Percentiles rank a stretch among this genome's conserved stretches.
Conservation (phyloP, 1,140 invertebrate genomes). For the Streblospio benedicti region DNA sequence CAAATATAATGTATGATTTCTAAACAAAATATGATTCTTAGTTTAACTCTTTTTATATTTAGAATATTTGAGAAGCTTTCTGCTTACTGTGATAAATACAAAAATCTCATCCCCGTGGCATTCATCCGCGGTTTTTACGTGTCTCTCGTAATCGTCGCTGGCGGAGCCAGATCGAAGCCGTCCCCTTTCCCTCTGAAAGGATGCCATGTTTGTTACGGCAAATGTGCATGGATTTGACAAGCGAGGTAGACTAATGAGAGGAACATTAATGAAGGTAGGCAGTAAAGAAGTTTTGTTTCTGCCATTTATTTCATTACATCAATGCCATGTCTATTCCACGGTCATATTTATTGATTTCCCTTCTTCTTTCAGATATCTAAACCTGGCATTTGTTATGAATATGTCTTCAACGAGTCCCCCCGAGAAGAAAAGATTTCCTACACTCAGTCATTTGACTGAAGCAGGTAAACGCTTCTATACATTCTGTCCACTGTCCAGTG, state of each 20-base stretch:
- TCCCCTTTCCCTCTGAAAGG: slow-evolving; percentile 83
- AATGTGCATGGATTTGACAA: slow-evolving; percentile 72
- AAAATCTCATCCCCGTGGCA: slow-evolving; percentile 48
- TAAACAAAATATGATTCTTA: no score
- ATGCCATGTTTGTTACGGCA: slow-evolving; percentile 70
- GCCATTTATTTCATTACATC: no score
- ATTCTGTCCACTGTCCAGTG: neutral
- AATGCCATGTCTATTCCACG: no score
- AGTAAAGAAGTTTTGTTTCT: no score
- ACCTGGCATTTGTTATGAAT: slow-evolving; percentile 67
- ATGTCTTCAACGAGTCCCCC: slow-evolving; percentile 66
- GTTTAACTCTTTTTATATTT: no score
- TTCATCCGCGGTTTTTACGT: slow-evolving; percentile 85
- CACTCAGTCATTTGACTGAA: slow-evolving; percentile 77
- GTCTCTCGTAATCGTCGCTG: slow-evolving; percentile 78
- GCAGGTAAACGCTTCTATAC: slow-evolving; percentile 50
- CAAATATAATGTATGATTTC: no score
- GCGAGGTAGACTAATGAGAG: slow-evolving; percentile 68
- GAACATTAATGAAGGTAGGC: slow-evolving; percentile 71
- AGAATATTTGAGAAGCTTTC: slow-evolving; percentile 8
- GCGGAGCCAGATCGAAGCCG: slow-evolving; percentile 22
- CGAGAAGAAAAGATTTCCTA: slow-evolving; percentile 86
- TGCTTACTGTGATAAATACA: slow-evolving; percentile 12
- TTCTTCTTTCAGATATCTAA: slow-evolving; percentile 67
- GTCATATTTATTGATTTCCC: no score